phyloP scores from a whole-genome alignment of 1,140 invertebrate species.

The Sweltsa coloradensis region DNA sequence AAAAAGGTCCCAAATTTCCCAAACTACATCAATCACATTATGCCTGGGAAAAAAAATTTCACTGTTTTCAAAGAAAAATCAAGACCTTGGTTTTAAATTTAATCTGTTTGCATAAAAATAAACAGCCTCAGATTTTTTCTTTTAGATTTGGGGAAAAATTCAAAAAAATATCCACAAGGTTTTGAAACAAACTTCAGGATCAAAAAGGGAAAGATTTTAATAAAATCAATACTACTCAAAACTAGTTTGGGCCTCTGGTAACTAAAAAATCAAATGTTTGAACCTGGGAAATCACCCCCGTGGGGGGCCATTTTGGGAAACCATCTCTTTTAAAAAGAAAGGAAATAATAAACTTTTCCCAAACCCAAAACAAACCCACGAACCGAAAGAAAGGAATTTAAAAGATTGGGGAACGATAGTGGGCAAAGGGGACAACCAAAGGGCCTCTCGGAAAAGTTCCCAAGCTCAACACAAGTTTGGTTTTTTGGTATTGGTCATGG shows the following conservation, averaged over 20 bases:
- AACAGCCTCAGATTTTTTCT: too few relatives aligned
- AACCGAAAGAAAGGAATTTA: too few relatives aligned
- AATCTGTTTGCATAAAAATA: too few relatives aligned
- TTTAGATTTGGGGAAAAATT: too few relatives aligned
- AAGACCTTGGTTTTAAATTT: too few relatives aligned
- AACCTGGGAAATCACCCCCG: conserved; percentile 12
- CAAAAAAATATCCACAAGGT: conserved; percentile 3
- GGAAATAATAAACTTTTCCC: conserved; percentile 4
- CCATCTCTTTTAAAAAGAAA: conserved; percentile 11
- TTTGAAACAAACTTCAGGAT: conserved; percentile 10
- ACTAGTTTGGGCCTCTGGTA: too few relatives aligned
- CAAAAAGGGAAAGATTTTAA: conserved; percentile 3
- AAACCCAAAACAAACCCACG: conserved; percentile 8
- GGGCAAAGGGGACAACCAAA: conserved; percentile 1
- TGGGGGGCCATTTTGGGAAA: too few relatives aligned
- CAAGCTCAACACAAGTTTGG: conserved; percentile 14
- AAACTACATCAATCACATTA: too few relatives aligned
- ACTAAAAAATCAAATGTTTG: too few relatives aligned
- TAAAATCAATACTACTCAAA: conserved; percentile 7
- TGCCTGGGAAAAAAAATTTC: too few relatives aligned
- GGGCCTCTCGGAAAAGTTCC: neutral
- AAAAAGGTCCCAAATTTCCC: too few relatives aligned
- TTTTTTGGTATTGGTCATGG: conserved; percentile 6
- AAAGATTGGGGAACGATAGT: neutral
- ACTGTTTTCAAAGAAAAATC: too few relatives aligned